phyloP scores from a whole-genome alignment of 2,113 vertebrate genomes.

The Nothobranchius furzeri region DNA sequence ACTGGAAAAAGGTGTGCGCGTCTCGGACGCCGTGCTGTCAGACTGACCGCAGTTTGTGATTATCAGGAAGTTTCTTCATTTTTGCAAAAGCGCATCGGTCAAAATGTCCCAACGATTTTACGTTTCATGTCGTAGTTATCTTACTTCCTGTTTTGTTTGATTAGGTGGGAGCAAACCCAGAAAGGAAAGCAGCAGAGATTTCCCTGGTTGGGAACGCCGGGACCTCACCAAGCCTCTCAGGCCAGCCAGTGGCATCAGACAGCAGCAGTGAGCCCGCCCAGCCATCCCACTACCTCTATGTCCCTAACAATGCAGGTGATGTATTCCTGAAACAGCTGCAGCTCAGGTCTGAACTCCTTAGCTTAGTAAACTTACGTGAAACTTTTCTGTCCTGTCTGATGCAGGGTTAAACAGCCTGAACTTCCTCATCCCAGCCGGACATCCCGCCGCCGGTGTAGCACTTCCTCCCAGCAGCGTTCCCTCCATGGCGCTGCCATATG shows the following conservation, averaged over 20 bases:
- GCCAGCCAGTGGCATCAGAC: conserved; percentile 5
- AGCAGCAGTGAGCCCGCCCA: conserved; percentile 55
- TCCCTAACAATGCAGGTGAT: conserved; percentile 85
- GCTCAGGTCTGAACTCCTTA: background rate
- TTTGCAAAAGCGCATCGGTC: too few species aligned
- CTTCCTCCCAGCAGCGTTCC: conserved; percentile 72
- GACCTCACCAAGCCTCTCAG: conserved; percentile 12
- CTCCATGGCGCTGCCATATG: conserved; percentile 83
- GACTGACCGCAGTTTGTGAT: too few species aligned
- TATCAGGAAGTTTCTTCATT: too few species aligned
- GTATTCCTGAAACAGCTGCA: background rate
- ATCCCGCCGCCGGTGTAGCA: conserved; percentile 59
- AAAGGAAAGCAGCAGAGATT: background rate
- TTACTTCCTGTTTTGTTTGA: background rate
- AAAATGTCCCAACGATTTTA: too few species aligned
- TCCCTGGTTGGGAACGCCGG: background rate
- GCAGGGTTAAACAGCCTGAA: conserved; percentile 79
- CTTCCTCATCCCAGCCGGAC: conserved; percentile 84
- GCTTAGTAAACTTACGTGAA: background rate
- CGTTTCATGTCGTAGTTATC: too few species aligned
- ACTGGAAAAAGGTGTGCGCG: too few species aligned
- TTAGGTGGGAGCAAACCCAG: conserved; percentile 27
- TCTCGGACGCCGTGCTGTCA: too few species aligned
- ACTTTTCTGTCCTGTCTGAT: background rate
- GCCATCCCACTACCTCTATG: conserved; percentile 84